Conservation (phyloP, 1,140 invertebrate genomes). For the Drosophila micromelanica region DNA sequence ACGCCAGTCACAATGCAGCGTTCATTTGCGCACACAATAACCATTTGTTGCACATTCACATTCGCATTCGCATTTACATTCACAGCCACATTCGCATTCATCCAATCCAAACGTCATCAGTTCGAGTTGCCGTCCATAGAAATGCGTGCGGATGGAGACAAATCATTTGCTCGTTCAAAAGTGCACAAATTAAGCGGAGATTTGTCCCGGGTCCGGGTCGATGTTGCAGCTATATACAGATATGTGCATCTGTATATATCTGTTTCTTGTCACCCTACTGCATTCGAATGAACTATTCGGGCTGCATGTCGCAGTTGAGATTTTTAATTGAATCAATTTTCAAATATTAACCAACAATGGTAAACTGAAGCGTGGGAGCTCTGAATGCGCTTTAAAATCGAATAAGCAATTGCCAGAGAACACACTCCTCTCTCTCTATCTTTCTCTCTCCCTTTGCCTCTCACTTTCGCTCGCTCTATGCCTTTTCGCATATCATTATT, state of each 20-base stretch:
- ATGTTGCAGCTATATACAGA: not conserved
- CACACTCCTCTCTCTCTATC: not conserved
- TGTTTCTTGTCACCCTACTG: conserved; percentile 2
- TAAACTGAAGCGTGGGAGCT: conserved; percentile 60
- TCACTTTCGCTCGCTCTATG: conserved; percentile 3
- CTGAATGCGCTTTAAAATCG: conserved; percentile 23
- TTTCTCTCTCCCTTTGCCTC: not conserved
- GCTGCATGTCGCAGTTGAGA: conserved; percentile 16
- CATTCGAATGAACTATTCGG: conserved; percentile 5
- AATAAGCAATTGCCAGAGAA: conserved; percentile 20
- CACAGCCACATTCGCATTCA: not conserved
- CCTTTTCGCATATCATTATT: conserved; percentile 1
- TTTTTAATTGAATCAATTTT: conserved; percentile 71
- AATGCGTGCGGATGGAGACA: conserved; percentile 40
- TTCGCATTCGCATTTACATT: not conserved
- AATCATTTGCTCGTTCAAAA: conserved; percentile 34
- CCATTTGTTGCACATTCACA: conserved; percentile 44
- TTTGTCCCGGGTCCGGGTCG: conserved; percentile 9
- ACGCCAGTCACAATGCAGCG: conserved; percentile 53
- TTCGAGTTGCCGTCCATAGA: conserved; percentile 8
- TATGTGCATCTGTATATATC: not conserved
- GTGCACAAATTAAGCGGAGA: conserved; percentile 44
- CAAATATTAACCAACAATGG: conserved; percentile 69
- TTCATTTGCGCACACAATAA: conserved; percentile 60
- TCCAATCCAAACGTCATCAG: not conserved